Evolutionary conservation across 2,797 vertebrate genomes (phyloP).

Genomic region (Craterocephalus amniculus): DNA sequence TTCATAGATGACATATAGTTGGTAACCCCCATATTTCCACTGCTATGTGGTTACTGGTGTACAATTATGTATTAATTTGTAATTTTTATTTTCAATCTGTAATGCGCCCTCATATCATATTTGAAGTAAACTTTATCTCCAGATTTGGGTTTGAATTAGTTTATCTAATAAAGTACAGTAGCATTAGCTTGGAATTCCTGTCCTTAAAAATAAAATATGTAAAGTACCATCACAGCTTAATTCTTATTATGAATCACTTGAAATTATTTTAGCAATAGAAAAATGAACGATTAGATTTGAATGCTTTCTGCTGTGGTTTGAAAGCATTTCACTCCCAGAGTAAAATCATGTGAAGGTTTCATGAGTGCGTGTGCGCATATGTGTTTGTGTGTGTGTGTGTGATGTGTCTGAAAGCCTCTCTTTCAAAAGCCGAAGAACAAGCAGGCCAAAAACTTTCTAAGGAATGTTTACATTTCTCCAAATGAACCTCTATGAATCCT

Average conservation of each 20-base stretch:
- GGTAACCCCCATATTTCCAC: background rate
- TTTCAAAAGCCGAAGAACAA: constrained; percentile 17
- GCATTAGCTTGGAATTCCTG: background rate
- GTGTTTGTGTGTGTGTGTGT: constrained; percentile 9
- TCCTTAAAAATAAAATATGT: background rate
- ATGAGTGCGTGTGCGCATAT: constrained; percentile 2
- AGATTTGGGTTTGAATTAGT: background rate
- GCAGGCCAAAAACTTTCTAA: background rate
- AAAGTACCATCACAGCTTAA: background rate
- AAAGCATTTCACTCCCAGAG: background rate
- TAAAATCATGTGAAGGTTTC: constrained; percentile 34
- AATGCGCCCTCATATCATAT: background rate
- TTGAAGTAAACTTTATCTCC: background rate
- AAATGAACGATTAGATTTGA: background rate
- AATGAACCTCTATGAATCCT: background rate
- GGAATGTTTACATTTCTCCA: constrained; percentile 2
- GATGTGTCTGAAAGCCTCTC: constrained; percentile 24
- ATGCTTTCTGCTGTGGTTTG: background rate
- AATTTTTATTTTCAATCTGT: background rate
- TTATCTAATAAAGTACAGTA: background rate
- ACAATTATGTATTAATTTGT: background rate
- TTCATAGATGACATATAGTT: background rate
- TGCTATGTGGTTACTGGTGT: background rate
- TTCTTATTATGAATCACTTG: background rate
- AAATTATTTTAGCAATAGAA: background rate